Conservation (phyloP, 2,797 vertebrate species). For the Hozukius guyotensis region DNA sequence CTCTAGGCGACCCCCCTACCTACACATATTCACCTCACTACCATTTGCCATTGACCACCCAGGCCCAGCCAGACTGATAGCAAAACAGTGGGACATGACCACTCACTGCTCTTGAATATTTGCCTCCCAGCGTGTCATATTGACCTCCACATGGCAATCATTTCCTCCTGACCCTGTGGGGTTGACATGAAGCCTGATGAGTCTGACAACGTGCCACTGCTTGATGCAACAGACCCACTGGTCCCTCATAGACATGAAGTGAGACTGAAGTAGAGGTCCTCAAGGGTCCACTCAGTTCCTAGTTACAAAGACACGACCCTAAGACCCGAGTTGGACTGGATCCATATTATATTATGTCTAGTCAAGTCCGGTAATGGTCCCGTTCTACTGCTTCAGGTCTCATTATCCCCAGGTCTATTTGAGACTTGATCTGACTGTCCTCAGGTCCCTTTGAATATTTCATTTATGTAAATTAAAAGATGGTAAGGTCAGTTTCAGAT, state of each 20-base stretch:
- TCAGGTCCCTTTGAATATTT: neutral
- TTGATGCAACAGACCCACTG: neutral
- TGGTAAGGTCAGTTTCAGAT: neutral
- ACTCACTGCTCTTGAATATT: slow-evolving; percentile 25
- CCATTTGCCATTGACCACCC: slow-evolving; percentile 15
- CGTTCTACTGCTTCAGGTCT: neutral
- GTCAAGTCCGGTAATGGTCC: neutral
- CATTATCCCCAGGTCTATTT: neutral
- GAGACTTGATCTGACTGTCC: neutral
- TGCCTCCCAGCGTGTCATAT: slow-evolving; percentile 12
- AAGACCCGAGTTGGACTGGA: too few species aligned
- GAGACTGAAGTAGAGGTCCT: neutral
- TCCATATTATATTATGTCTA: neutral
- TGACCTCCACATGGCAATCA: slow-evolving; percentile 13
- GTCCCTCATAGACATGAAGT: neutral
- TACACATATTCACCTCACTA: neutral
- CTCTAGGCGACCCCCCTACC: neutral
- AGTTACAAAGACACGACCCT: neutral
- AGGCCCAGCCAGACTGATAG: slow-evolving; percentile 5
- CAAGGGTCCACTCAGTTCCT: too few species aligned
- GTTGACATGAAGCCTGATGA: slow-evolving; percentile 13
- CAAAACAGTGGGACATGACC: slow-evolving; percentile 23
- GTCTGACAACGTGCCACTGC: slow-evolving; percentile 1
- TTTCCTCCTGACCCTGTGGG: slow-evolving; percentile 25
- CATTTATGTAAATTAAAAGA: too few species aligned